Evolutionary conservation across 2,888 invertebrate genomes (phyloP), one percentile per base, ranked within the genome.

Genomic region (Furcula furcula): DNA sequence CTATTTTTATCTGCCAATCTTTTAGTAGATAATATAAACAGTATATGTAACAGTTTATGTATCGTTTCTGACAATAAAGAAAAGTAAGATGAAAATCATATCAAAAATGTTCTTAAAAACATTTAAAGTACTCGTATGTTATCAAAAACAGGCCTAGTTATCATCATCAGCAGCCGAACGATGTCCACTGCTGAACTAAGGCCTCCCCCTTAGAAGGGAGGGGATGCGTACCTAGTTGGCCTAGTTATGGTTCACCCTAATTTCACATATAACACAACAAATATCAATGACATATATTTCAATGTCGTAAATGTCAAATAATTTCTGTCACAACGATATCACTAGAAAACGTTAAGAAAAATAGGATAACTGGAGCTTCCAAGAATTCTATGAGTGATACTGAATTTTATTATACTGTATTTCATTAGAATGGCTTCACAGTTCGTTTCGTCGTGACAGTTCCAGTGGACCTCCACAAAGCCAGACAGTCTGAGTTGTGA

Each of bases 401-500:
- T 55, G 29, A 41, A 46, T 42, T 48, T 51, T 45, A 59, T 46
- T 46, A 34, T 25, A 23, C 33, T 32, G 45, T 59, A 55, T 52
- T 52, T 57, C 41, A 47, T 37, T 27, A 31, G 21, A 20, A 31
- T 32, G 37, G 37, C 38, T 34, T 39, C 11, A 14, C 40, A 34
- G 49, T 56, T 49, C 45, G n/a, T n/a, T n/a, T n/a, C n/a, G n/a
- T n/a, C n/a, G 52, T 35, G 41, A 44, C 26, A 47, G 46, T 51
- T 56, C 44, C 50, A 30, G 46, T 48, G 44, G 40, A 48, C 52
- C 59, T 54, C 37, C 43, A 40, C 46, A 45, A 57, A 49, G 47
- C 51, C 73, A 70, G 61, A 65, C 65, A 46, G 75, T 69, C 67
- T 71, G 65, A 55, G 55, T 46, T 48, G 57, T 55, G 46, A 50